Conservation (phyloP, 2,888 invertebrate species). For the Agrilus biguttatus region DNA sequence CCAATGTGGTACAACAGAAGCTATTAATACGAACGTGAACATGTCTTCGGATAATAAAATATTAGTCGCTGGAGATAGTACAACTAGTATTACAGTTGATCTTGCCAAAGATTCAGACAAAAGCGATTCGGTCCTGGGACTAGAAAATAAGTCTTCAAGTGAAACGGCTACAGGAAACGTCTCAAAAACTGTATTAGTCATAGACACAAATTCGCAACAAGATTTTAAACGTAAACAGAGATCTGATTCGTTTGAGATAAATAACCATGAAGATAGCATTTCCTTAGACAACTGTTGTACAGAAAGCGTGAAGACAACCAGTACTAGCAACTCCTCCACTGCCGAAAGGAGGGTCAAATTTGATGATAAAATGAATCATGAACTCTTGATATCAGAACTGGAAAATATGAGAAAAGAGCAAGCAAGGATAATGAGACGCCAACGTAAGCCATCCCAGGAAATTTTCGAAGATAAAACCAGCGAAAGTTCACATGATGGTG, state of each 20-base stretch:
- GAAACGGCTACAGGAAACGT: too few relatives aligned
- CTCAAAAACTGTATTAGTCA: too few relatives aligned
- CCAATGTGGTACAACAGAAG: conserved; percentile 12
- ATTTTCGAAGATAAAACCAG: conserved; percentile 15
- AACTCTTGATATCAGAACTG: conserved; percentile 55
- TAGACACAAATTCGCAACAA: too few relatives aligned
- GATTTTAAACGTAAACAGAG: too few relatives aligned
- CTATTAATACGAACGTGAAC: conserved; percentile 11
- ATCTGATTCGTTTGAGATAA: too few relatives aligned
- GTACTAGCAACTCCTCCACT: conserved; percentile 11
- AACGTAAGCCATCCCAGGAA: conserved; percentile 23
- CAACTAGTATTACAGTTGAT: conserved; percentile 14
- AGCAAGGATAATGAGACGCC: conserved; percentile 22
- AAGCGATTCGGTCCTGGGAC: too few relatives aligned
- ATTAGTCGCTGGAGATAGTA: conserved; percentile 6
- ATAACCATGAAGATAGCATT: too few relatives aligned
- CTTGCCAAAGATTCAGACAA: conserved; percentile 6
- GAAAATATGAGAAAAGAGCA: conserved; percentile 44
- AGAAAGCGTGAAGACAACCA: conserved; percentile 1
- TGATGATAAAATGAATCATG: conserved; percentile 39
- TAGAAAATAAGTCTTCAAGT: too few relatives aligned
- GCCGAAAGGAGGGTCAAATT: conserved; percentile 19
- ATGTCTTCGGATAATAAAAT: conserved; percentile 4
- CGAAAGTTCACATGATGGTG: conserved; percentile 6
- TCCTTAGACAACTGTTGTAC: too few relatives aligned